These are phyloP conservation scores for Sebastolobus alascanus DNA, from an alignment of 2,797 vertebrate species.

Conservation along the genomic window DNA sequence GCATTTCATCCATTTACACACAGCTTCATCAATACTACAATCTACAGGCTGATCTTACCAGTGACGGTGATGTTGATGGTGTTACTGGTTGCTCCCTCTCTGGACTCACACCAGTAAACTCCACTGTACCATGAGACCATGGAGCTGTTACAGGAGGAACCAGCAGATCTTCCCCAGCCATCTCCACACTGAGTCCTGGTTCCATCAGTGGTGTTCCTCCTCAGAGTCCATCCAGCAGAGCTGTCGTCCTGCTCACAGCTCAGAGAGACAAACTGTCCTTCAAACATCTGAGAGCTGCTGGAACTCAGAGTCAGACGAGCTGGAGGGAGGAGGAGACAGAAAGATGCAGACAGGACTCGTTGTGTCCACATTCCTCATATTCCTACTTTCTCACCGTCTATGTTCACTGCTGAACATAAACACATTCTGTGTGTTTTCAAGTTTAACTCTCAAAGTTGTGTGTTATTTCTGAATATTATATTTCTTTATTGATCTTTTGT, in stretches of 20 bases:
- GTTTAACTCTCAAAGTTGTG: neutral
- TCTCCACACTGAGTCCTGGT: neutral
- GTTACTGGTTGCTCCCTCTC: constrained; percentile 7
- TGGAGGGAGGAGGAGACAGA: neutral
- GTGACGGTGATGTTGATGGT: constrained; percentile 20
- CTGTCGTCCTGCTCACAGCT: constrained; percentile 10
- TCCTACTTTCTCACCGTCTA: too few species aligned
- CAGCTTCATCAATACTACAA: neutral
- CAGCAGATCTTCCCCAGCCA: rapidly evolving
- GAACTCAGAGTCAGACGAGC: constrained; percentile 24
- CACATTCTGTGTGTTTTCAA: too few species aligned
- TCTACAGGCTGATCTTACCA: neutral
- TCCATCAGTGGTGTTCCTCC: neutral
- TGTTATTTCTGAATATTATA: too few species aligned
- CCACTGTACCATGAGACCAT: neutral
- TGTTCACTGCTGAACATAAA: too few species aligned
- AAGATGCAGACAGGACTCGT: too few species aligned
- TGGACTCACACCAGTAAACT: constrained; percentile 49
- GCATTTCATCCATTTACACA: neutral
- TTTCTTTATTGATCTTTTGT: too few species aligned
- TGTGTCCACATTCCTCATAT: too few species aligned
- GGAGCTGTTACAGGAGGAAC: neutral
- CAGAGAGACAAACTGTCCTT: neutral
- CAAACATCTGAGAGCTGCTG: constrained; percentile 30
- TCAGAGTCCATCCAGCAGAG: neutral